Evolutionary conservation across 2,113 vertebrate genomes (phyloP).

Genomic region (Brachyistius frenatus): DNA sequence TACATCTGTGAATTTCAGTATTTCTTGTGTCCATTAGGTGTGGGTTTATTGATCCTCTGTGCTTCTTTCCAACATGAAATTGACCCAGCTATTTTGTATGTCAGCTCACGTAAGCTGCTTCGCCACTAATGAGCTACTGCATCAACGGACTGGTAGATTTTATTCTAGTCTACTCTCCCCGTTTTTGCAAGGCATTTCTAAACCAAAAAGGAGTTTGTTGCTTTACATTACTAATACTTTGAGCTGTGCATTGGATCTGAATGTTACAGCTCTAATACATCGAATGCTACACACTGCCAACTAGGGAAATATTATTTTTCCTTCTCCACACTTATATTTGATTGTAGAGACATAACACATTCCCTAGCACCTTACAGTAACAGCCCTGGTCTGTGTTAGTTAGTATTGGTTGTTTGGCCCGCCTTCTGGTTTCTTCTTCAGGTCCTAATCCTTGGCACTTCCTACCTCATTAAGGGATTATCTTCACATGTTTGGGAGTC

Average conservation of each 20-base stretch:
- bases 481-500: no score
- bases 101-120: constrained; percentile 46
- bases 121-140: constrained; percentile 57
- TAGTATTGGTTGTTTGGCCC: no score
- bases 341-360: no score
- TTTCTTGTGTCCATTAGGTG: constrained; percentile 43
- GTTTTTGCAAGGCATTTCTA: not conserved
- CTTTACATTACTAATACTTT: constrained; percentile 1
- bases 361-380: no score
- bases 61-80: constrained; percentile 48
- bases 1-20: constrained; percentile 18
- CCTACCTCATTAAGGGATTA: no score
- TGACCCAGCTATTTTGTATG: constrained; percentile 37
- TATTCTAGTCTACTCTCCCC: not conserved
- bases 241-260: not conserved
- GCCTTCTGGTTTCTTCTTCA: no score
- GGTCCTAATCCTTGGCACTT: no score
- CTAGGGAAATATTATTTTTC: not conserved
- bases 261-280: not conserved
- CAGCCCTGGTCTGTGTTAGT: no score
- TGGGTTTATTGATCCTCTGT: constrained; percentile 60
- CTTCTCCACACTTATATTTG: not conserved
- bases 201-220: constrained; percentile 10
- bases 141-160: constrained; percentile 16
- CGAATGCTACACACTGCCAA: not conserved